Base-by-base conservation (phyloP, 2,888 invertebrate species). In the Philhelius pedissequus region DNA sequence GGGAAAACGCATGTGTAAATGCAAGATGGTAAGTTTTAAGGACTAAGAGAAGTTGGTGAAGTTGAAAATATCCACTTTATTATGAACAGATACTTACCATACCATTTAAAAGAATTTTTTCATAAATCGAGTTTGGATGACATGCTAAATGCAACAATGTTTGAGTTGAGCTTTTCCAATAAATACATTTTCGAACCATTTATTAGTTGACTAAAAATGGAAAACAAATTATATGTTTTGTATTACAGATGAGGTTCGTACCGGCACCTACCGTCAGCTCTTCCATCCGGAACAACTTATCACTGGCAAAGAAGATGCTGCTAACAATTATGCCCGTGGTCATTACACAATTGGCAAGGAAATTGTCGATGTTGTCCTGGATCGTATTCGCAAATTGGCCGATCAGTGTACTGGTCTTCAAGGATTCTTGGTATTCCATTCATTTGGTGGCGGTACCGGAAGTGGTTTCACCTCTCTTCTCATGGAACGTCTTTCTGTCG, bases 261-360 rank as follows among this genome's bases (percentile, higher is more conserved):
- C 95, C 25, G 97, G 97, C 84, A 95, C 95, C 0, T 97, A 97
- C 92, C 94, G 96, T 1, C 94, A 94, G 88, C 92, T 98, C 58
- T 97, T 97, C 92, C 97, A 98, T 90, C 97, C 97, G 0, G 97
- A 98, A 89, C 97, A 97, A 91, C 93, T 98, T 87, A 97, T 98
- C 90, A 97, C 96, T 60, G 97, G 97, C 83, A 97, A 97, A 91
- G 97, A 97, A 90, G 97, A 97, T 89, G 97, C 97, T 0, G 97
- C 97, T 75, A 97, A 98, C 92, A 98, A 98, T 92, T 98, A 97
- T 88, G 98, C 97, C 0, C 94, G 97, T 54, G 97, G 97, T n/a
- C 97, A 97, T 92, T 98, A 97, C 93, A 97, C 97, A 88, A 96
- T 97, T 90, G 98, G 97, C 87, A 96, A 96, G 89, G 97, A 97